phyloP scores from a whole-genome alignment of 2,888 invertebrate species.

The Rhagonycha fulva region DNA sequence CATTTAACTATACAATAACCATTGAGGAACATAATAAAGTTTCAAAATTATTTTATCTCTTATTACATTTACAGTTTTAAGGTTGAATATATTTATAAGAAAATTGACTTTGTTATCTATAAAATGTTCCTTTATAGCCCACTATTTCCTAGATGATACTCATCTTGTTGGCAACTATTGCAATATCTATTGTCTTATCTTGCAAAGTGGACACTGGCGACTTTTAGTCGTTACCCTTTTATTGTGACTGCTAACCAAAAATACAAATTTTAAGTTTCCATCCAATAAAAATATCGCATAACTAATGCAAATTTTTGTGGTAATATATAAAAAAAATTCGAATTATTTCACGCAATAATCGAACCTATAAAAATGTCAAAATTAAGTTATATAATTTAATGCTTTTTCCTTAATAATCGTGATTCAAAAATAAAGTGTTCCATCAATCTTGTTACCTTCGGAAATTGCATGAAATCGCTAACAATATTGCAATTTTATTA shows the following conservation, averaged over 20 bases:
- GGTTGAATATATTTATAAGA: not conserved
- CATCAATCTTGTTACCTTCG: conserved; percentile 22
- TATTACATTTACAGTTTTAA: not conserved
- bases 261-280: conserved; percentile 9
- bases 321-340: not conserved
- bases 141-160: conserved; percentile 28
- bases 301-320: not conserved
- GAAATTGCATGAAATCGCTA: conserved; percentile 13
- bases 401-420: conserved; percentile 1
- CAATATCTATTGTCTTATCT: conserved; percentile 28
- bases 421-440: not conserved
- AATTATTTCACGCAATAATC: conserved; percentile 1
- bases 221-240: conserved; percentile 23
- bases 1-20: not conserved
- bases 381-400: conserved; percentile 11
- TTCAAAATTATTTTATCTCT: not conserved
- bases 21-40: not conserved
- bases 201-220: conserved; percentile 26
- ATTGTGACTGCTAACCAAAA: conserved; percentile 18
- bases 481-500: conserved; percentile 16
- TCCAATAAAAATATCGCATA: not conserved
- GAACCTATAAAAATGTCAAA: conserved; percentile 15
- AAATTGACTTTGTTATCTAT: conserved; percentile 19
- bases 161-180: conserved; percentile 25
- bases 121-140: conserved; percentile 22